Evolutionary conservation across 2,113 vertebrate species (phyloP), one percentile per base, ranked within the genome.

Genomic region (Gorsachius goisagi): DNA sequence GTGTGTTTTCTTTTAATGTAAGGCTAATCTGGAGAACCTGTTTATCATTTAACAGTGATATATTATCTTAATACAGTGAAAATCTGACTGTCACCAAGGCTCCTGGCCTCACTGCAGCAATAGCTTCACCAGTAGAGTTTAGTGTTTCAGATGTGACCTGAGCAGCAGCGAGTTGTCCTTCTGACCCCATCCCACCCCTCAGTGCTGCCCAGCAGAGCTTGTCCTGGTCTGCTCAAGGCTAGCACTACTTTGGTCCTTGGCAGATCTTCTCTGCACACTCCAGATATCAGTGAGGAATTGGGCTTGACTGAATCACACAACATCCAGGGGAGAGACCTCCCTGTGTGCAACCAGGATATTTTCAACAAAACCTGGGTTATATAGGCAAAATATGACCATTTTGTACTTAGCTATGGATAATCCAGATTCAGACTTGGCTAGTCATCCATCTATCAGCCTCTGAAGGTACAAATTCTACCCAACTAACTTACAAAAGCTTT

Each of bases 141-240:
- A 35, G 11, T 18, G 9, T 56, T 85, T 64, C 30, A 45, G 45
- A 47, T 41, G 30, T 85, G 50, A 39, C 52, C 28, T 26, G 28
- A 64, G 39, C 9, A 67, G 13, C 60, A 77, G 6, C 11, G 18
- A 63, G 19, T 1, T 63, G 75, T 73, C 68, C 11, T 33, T 66
- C 59, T 81, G 92, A 84, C 15, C 30, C 37, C 39, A 67, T 9
- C 12, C 12, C 47, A 19, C 18, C 50, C 44, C 85, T 80, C 47
- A 39, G 21, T 24, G 44, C 12, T 62, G 18, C 15, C 32, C 50
- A 62, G 50, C 28, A 52, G 52, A n/a, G 6, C 32, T 81, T 0
- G 0, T 10, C 49, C 66, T 72, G 30, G 35, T 35, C 21, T 1
- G 1, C 12, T 75, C 1, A 3, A 59, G 58, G 26, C 30, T 62